Evolutionary conservation across 2,797 vertebrate species (phyloP), one percentile per base, ranked within the genome.

Genomic region (Oreochromis mossambicus): DNA sequence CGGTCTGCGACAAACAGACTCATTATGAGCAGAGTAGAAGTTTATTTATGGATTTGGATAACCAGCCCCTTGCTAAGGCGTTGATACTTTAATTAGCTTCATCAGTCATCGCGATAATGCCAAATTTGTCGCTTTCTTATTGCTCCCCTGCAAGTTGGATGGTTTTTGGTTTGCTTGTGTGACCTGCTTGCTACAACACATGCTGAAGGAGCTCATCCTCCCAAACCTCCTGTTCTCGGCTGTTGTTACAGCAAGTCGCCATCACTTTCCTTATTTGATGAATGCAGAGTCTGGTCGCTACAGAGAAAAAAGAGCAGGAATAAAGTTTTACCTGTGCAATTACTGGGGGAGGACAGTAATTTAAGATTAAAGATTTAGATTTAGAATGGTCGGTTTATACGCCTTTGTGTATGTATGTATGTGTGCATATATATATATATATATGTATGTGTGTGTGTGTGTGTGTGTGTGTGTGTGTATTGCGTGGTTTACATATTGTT

Each of bases 61-160:
- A 81, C 26, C 61, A 8, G 14, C 15, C 78, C 29, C 81, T 80
- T 55, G 66, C 82, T 88, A 83, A 88, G 87, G 73, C 70, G 80
- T 84, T 92, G 91, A 94, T 94, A 75, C 87, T 90, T 93, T 93
- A 95, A 95, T 95, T 93, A 91, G 86, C 88, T 76, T 87, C 87
- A 94, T 95, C 92, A 89, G 80, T 95, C 93, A 94, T 68, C 32
- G 21, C 73, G 82, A 91, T 90, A 91, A 93, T 77, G 81, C 79
- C 36, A 79, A 82, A 86, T 81, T 61, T 77, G 88, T 85, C 24
- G 13, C 61, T 81, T 82, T 73, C 10, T 87, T 84, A 83, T 89
- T 87, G 86, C 93, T 85, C 88, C 90, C 82, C 89, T 82, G 87
- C 78, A 83, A 88, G 82, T 50, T 21, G 21, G 54, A 43, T 52